A percentile compares a stretch with the other conserved stretches of the same genome.
Conservation (phyloP, 1,140 invertebrate species). For the Aphelinus certus region DNA sequence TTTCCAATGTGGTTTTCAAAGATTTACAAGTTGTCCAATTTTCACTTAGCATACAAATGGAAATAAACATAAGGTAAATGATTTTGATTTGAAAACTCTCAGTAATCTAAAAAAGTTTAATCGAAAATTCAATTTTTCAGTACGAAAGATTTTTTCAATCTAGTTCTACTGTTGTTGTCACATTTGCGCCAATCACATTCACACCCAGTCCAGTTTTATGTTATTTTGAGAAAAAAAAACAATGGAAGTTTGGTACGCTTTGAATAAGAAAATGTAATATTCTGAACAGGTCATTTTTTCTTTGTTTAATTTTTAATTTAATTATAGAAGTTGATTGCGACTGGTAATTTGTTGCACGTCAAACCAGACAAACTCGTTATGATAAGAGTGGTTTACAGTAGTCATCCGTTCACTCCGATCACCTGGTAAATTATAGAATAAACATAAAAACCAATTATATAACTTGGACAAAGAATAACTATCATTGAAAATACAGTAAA, state of each 20-base stretch:
- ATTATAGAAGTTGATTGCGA: slow-evolving; percentile 82
- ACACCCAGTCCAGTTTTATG: slow-evolving; percentile 91
- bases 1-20: slow-evolving; percentile 94
- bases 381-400: slow-evolving; percentile 91
- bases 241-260: slow-evolving; percentile 61
- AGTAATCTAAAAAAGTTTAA: slow-evolving; percentile 10
- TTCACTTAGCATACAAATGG: slow-evolving; percentile 93
- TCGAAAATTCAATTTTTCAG: slow-evolving; percentile 69
- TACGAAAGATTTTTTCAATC: slow-evolving; percentile 93
- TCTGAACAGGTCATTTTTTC: neutral
- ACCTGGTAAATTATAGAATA: too few relatives aligned
- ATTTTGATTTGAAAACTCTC: too few relatives aligned
- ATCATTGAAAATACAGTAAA: too few relatives aligned
- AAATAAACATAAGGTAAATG: slow-evolving; percentile 90
- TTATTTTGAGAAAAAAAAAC: slow-evolving; percentile 79
- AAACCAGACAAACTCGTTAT: slow-evolving; percentile 92
- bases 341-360: slow-evolving; percentile 86
- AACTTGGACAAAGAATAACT: too few relatives aligned
- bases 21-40: slow-evolving; percentile 85
- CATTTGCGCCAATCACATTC: slow-evolving; percentile 94
- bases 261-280: neutral
- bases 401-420: slow-evolving; percentile 83
- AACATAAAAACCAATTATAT: too few relatives aligned
- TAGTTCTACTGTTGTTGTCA: slow-evolving; percentile 84
- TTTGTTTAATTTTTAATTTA: slow-evolving; percentile 51